Percentiles rank a stretch among this genome's conserved stretches.
Evolutionary conservation across 2,797 vertebrate genomes (phyloP).

Genomic region (Cyprinodon diabolis): DNA sequence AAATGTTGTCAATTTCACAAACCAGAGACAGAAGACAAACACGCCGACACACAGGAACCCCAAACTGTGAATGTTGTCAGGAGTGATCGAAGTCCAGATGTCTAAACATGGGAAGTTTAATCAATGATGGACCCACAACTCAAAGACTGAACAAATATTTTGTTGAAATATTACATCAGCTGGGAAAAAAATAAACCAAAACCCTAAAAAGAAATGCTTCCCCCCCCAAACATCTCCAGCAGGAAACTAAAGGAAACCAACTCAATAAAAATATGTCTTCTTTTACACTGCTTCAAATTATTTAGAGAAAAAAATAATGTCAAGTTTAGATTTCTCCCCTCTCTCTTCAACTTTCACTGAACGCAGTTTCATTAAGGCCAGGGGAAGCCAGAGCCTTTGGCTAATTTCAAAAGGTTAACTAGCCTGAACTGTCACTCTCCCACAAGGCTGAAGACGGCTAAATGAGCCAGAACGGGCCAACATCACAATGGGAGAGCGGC

Average conservation of each 20-base stretch:
- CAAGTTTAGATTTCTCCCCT: slow-evolving; percentile 4
- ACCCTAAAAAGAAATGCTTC: no score
- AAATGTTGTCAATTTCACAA: background rate
- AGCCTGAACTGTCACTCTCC: slow-evolving; percentile 19
- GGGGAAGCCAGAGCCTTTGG: background rate
- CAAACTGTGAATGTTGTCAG: slow-evolving; percentile 7
- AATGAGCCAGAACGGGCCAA: slow-evolving; percentile 21
- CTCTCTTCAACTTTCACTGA: background rate
- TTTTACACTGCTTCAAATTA: slow-evolving; percentile 5
- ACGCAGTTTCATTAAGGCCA: background rate
- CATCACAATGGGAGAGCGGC: slow-evolving; percentile 4
- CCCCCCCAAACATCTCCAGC: background rate
- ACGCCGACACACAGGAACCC: background rate
- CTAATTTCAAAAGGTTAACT: slow-evolving; percentile 33
- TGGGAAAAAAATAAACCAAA: background rate
- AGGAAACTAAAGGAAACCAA: slow-evolving; percentile 7
- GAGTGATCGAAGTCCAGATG: slow-evolving; percentile 26
- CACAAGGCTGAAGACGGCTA: slow-evolving; percentile 8
- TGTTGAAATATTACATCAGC: slow-evolving; percentile 8
- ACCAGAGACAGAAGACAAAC: slow-evolving; percentile 5
- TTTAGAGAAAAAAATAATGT: slow-evolving; percentile 10
- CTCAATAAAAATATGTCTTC: background rate
- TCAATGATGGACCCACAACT: slow-evolving; percentile 2
- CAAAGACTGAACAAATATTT: slow-evolving; percentile 26
- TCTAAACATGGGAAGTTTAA: background rate